Evolutionary conservation across 2,888 invertebrate species (phyloP).

Genomic region (Stegana nigrithorax): DNA sequence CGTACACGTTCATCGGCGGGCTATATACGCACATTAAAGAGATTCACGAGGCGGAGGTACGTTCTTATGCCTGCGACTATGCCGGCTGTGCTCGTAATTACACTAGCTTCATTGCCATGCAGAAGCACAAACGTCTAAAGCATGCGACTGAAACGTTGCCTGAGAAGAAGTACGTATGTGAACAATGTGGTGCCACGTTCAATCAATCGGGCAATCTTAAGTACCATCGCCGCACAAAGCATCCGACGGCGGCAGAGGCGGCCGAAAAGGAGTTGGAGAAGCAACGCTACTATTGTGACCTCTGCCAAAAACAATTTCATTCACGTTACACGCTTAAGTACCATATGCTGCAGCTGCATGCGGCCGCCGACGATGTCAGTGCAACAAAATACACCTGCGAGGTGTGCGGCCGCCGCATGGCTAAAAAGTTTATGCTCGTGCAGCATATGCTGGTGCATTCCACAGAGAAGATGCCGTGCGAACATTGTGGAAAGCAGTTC

Average conservation of each 20-base stretch:
- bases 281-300: conserved; percentile 48
- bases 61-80: conserved; percentile 55
- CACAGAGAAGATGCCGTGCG: conserved; percentile 57
- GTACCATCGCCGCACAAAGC: conserved; percentile 61
- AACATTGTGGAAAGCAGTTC: conserved; percentile 56
- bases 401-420: conserved; percentile 57
- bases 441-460: conserved; percentile 62
- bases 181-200: conserved; percentile 63
- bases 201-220: conserved; percentile 64
- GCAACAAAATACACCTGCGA: conserved; percentile 49
- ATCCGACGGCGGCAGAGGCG: conserved; percentile 54
- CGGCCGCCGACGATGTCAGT: conserved; percentile 35
- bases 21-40: conserved; percentile 62
- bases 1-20: conserved; percentile 61
- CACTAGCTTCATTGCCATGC: conserved; percentile 61
- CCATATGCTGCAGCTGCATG: conserved; percentile 55
- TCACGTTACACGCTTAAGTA: conserved; percentile 60
- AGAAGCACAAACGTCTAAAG: conserved; percentile 62
- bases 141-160: conserved; percentile 39
- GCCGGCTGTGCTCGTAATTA: conserved; percentile 59
- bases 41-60: conserved; percentile 50
- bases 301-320: conserved; percentile 59
- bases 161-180: conserved; percentile 57
- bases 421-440: conserved; percentile 61
- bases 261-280: conserved; percentile 40